Conservation (phyloP, 2,113 vertebrate species). For the Dryoscopus gambensis region DNA sequence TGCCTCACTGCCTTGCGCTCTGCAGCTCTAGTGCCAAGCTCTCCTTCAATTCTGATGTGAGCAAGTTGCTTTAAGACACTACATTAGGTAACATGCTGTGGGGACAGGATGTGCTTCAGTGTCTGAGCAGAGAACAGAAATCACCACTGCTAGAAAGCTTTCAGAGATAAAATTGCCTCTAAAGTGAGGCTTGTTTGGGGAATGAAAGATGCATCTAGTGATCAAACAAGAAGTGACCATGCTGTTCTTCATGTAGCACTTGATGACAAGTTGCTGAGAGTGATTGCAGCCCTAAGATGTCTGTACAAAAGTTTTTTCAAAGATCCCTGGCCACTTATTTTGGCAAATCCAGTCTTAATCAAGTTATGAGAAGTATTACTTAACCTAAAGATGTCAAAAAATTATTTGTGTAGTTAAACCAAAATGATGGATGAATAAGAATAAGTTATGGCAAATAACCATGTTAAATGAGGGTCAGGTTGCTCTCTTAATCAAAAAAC, state of each 20-base stretch:
- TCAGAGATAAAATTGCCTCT: background rate
- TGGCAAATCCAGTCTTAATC: conserved; percentile 7
- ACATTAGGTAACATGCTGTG: fast-evolving
- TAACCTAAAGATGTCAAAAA: conserved; percentile 1
- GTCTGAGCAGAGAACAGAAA: background rate
- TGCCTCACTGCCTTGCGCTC: background rate
- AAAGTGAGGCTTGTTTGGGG: background rate
- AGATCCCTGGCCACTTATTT: background rate
- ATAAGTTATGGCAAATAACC: conserved; percentile 62
- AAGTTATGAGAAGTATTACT: conserved; percentile 6
- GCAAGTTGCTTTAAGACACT: background rate
- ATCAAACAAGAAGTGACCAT: background rate
- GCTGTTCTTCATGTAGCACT: background rate
- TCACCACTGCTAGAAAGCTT: background rate
- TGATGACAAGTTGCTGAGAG: background rate
- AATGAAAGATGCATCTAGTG: background rate
- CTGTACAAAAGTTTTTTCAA: background rate
- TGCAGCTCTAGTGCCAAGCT: background rate
- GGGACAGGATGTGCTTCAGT: background rate
- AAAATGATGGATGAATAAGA: conserved; percentile 63
- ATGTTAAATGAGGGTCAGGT: conserved; percentile 71
- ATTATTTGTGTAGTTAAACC: conserved; percentile 57
- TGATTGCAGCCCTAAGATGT: background rate
- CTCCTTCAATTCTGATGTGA: fast-evolving
- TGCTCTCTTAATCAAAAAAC: conserved; percentile 75